Evolutionary conservation across 2,113 vertebrate species (phyloP).

Genomic region (Saccopteryx leptura): DNA sequence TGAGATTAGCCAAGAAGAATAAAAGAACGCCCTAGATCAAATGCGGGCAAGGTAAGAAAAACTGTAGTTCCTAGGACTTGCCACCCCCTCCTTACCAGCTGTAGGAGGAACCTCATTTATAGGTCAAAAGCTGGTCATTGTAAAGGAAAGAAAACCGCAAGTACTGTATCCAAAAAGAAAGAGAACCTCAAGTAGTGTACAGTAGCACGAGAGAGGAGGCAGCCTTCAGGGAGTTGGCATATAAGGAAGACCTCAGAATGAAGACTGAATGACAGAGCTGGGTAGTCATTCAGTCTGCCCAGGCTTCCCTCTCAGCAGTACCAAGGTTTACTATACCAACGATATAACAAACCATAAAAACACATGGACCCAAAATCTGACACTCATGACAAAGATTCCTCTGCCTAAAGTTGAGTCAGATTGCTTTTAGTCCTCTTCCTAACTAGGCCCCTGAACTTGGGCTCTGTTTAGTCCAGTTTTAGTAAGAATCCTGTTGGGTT

Average conservation of each 20-base stretch:
- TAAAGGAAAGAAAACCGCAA: constrained; percentile 39
- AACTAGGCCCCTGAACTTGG: neutral
- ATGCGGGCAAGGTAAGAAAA: neutral
- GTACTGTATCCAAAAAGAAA: neutral
- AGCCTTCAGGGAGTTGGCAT: neutral
- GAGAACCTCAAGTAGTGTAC: neutral
- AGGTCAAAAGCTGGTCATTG: neutral
- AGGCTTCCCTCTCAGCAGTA: neutral
- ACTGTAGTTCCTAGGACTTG: neutral
- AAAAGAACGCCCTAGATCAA: neutral
- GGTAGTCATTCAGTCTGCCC: neutral
- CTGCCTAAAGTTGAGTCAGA: neutral
- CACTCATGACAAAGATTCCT: constrained; percentile 13
- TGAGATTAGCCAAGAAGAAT: neutral
- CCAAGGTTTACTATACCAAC: neutral
- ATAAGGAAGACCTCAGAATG: neutral
- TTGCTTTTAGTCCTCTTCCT: neutral
- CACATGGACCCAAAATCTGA: neutral
- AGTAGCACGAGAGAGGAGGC: neutral
- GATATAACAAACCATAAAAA: neutral
- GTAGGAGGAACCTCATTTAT: neutral
- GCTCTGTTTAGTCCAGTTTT: constrained; percentile 45
- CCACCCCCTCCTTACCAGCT: neutral
- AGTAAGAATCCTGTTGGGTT: neutral
- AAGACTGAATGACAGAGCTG: neutral